Evolutionary conservation across 2,888 invertebrate genomes (phyloP), one percentile per base, ranked within the genome.

Genomic region (Ennomos erosarius): DNA sequence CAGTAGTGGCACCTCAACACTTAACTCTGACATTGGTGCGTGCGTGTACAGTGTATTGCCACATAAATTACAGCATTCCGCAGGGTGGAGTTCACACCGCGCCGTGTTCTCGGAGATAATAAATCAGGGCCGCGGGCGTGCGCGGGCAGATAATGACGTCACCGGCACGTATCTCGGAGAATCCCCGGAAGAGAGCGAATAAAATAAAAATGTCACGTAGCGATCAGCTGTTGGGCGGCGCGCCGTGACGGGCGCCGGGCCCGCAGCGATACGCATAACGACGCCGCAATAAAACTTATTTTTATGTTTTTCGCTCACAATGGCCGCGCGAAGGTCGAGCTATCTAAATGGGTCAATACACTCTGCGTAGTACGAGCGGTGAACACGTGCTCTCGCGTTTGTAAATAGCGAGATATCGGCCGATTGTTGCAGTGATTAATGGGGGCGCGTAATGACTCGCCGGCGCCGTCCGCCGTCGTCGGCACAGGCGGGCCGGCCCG

Each of bases 341-440:
- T 92, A 91, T 91, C 92, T 92, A 92, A 92, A 92, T 92, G 90
- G 92, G 92, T 92, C 92, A 92, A 91, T 91, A 91, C 91, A 90
- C 92, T 90, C 90, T 75, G 84, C 86, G 91, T 90, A 90, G 85
- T 91, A 90, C 91, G 91, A 85, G 87, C 89, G 81, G 80, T 72
- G 87, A 88, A 84, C 91, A 90, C 90, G 90, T 90, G 91, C 90
- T 90, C 89, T 87, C 88, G 87, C 90, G 91, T 88, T 91, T 91
- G 92, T 91, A 91, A 91, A 91, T 91, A 91, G 90, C 92, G 89
- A 92, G 91, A 92, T 91, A 92, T 92, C 91, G 91, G 90, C 88
- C 90, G 92, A 92, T 92, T 92, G 91, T 91, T 92, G 91, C 91
- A 88, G 86, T 91, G 92, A 92, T 91, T 92, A 91, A 91, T 91